Conservation (phyloP, 2,113 vertebrate species). For the Rhagologus leucostigma region DNA sequence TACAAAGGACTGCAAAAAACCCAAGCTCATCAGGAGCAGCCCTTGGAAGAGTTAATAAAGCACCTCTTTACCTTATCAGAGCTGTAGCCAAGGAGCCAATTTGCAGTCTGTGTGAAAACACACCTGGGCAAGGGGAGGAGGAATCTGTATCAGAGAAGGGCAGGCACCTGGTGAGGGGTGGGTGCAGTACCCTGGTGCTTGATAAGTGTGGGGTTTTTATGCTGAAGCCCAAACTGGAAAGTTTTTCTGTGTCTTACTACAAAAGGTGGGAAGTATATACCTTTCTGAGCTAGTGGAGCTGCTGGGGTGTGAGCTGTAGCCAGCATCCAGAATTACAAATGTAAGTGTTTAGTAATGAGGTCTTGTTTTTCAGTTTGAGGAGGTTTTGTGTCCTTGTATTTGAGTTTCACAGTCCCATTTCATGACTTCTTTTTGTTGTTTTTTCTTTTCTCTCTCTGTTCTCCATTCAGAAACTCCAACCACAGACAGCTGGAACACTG, state of each 20-base stretch:
- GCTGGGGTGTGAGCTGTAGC: background rate
- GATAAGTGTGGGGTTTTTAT: rapidly evolving
- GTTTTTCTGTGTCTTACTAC: background rate
- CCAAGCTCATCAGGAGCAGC: background rate
- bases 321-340: background rate
- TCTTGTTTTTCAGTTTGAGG: background rate
- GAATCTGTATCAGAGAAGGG: background rate
- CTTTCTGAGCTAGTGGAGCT: rapidly evolving
- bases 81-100: background rate
- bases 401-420: background rate
- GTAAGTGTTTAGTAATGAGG: background rate
- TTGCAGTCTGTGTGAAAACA: background rate
- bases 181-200: background rate
- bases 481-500: background rate
- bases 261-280: rapidly evolving
- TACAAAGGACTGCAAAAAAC: rapidly evolving
- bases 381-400: background rate
- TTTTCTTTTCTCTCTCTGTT: rapidly evolving
- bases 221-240: rapidly evolving
- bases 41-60: background rate
- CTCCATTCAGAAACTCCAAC: background rate
- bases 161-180: background rate
- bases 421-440: background rate
- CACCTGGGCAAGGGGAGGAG: background rate
- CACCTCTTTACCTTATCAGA: background rate